Evolutionary conservation across 2,113 vertebrate genomes (phyloP).

Genomic region (Mus spicilegus): DNA sequence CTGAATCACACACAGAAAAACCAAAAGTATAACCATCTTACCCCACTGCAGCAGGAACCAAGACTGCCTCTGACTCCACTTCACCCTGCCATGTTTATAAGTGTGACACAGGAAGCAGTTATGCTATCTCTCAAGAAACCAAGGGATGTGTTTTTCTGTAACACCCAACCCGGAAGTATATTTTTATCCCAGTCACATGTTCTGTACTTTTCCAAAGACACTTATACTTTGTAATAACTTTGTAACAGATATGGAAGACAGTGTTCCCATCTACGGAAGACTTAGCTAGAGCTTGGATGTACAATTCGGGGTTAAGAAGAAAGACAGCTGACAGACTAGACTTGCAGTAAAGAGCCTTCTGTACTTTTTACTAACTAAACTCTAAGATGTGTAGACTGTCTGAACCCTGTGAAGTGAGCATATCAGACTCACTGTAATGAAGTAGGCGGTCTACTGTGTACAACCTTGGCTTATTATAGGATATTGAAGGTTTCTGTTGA

Average conservation of each 20-base stretch:
- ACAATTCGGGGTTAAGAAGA: constrained; percentile 26
- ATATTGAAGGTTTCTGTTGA: constrained; percentile 38
- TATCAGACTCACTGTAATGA: constrained; percentile 1
- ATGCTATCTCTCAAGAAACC: neutral
- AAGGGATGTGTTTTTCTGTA: neutral
- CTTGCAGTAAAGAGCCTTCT: neutral
- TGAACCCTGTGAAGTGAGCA: constrained; percentile 22
- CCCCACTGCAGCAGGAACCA: neutral
- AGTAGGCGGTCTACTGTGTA: neutral
- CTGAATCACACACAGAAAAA: neutral
- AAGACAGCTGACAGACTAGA: neutral
- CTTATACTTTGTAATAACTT: constrained; percentile 16
- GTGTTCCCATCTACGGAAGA: neutral
- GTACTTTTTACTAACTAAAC: constrained; percentile 36
- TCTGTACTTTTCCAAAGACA: neutral
- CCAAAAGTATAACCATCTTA: neutral
- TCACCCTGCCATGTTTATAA: constrained; percentile 13
- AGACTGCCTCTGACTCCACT: neutral
- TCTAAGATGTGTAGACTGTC: neutral
- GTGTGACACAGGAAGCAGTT: neutral
- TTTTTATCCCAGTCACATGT: constrained; percentile 3
- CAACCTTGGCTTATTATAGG: neutral
- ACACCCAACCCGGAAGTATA: neutral
- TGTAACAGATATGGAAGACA: constrained; percentile 23
- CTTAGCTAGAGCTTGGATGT: neutral